Evolutionary conservation across 1,140 invertebrate genomes (phyloP), one percentile per base, ranked within the genome.

Genomic region (Ostrea denselamellosa): DNA sequence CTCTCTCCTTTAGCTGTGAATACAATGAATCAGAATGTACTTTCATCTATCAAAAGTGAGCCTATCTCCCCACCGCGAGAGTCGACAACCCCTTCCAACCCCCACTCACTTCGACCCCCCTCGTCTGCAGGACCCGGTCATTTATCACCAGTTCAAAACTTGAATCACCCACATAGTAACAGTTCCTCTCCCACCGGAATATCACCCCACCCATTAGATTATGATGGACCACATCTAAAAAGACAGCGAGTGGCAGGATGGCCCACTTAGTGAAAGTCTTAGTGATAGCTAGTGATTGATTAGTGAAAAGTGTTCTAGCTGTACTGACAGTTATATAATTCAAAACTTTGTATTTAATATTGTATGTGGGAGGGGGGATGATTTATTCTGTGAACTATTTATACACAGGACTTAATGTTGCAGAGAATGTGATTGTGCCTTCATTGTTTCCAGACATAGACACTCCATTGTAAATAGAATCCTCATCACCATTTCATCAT

Each of bases 1-100:
- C 90, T 95, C 62, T 93, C 94, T 81, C 93, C 95, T 81, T 95
- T 98, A 93, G 96, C 96, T 90, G 97, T 97, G 86, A 98, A 97
- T 87, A 97, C 96, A 92, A 97, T 97, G 93, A 98, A 97, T 92
- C 97, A 88, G 62, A 90, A 90, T 88, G 95, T 97, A 91, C 96
- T 97, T 89, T 97, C 98, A 85, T 98, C 98, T 95, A 98, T 99
- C 93, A 99, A 98, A 95, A 98, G 97, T 91, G 98, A 99, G 95
- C 98, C 98, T 19, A 98, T 98, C 93, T 98, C 98, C 91, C 98
- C 98, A 87, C 98, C 98, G 7, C 95, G 97, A 86, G 96, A 97
- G 91, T 96, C 96, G 90, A 95, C 91, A 51, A 92, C 92, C 54
- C 92, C 93, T 68, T 93, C 93, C 65, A 92, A 90, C 86, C 92